Conservation (phyloP, 2,797 vertebrate species). For the Parauchenoglanis ngamensis region DNA sequence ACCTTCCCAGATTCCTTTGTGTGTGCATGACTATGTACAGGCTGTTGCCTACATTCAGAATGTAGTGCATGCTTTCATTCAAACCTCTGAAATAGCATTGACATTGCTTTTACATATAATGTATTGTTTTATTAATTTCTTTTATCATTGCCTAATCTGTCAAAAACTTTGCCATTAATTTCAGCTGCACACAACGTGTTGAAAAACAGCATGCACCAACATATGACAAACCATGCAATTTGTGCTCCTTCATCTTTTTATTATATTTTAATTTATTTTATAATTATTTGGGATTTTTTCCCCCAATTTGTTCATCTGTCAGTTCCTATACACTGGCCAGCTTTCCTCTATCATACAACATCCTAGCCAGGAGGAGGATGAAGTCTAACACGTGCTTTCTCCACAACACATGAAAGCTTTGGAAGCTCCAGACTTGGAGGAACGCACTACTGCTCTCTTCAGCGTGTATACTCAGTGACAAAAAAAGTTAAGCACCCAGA, state of each 20-base stretch:
- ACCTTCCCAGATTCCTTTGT: neutral
- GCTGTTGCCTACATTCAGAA: neutral
- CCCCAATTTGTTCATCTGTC: neutral
- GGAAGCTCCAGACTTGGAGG: neutral
- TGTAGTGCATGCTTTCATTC: neutral
- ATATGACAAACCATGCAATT: neutral
- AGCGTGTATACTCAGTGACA: neutral
- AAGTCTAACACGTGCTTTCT: neutral
- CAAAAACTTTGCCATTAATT: neutral
- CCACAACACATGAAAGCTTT: neutral
- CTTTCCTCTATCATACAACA: neutral
- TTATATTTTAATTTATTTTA: neutral
- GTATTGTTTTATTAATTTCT: neutral
- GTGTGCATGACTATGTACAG: neutral
- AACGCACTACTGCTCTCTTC: neutral
- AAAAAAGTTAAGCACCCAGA: too few relatives aligned
- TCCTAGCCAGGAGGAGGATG: neutral
- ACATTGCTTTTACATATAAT: neutral
- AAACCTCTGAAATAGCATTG: neutral
- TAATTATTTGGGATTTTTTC: neutral
- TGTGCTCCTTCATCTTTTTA: neutral
- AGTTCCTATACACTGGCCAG: neutral
- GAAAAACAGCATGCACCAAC: neutral
- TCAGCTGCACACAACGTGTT: neutral
- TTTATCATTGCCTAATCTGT: neutral